Evolutionary conservation across 2,888 invertebrate species (phyloP), one percentile per base, ranked within the genome.

Genomic region (Abrostola triplasia): DNA sequence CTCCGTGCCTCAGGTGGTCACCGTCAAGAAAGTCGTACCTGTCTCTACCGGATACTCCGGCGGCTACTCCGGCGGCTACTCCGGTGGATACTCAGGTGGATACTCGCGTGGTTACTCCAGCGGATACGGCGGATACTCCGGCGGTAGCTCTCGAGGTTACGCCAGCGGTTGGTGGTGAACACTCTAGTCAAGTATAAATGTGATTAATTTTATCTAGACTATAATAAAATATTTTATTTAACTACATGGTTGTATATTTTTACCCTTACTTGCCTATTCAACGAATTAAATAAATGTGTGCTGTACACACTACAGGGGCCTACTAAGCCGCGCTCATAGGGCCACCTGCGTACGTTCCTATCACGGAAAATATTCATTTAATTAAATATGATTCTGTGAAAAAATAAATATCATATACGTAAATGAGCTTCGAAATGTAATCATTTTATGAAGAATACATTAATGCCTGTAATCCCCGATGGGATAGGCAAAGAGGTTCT

Each of bases 1-100:
- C 70, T 86, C 88, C 67, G 87, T 82, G 50, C 89, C 88, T 48
- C 87, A 87, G 73, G 85, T 88, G 64, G 84, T 92, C 69, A 81
- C 86, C 54, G 89, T 86, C 69, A 81, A 87, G 72, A 82, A 86
- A 73, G 76, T 87, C 12, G 80, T 83, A 53, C 76, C 84, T 56
- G 66, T 79, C 61, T 82, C 84, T 53, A 42, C 58, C 53, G 72
- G 71, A 47, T 67, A 59, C 64, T 52, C 61, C 37, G 59, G 67
- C 24, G 64, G 63, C 36, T 58, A 50, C 65, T 40, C 67, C 47
- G 63, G 76, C 11, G 67, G 68, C 0, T 48, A 48, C 53, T 53
- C 48, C 40, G 48, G 61, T 6, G 52, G 51, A 1, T 52, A 38
- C 51, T 47, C 51, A 12, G 10, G 47, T 36, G 49, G 38, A 4